These are phyloP conservation scores for Sternotherus odoratus DNA, from an alignment of 2,797 vertebrate genomes.

Conservation along the genomic window DNA sequence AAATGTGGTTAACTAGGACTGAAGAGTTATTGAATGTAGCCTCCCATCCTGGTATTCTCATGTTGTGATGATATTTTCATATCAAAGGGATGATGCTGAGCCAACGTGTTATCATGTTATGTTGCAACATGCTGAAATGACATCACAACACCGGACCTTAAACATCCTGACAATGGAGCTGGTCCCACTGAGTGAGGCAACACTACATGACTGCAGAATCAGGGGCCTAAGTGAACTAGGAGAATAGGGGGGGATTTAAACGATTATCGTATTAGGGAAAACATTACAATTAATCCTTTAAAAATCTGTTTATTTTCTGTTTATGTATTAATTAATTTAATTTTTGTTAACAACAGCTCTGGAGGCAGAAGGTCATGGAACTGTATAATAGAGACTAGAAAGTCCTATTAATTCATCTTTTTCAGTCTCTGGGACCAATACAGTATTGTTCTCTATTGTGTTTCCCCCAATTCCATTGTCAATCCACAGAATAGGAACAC, in stretches of 20 bases:
- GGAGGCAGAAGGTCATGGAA: neutral
- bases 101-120: neutral
- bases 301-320: neutral
- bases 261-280: neutral
- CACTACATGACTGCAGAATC: neutral
- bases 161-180: neutral
- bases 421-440: neutral
- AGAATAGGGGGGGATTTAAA: neutral
- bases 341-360: neutral
- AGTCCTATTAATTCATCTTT: neutral
- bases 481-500: neutral
- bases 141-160: neutral
- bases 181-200: neutral
- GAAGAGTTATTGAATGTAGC: neutral
- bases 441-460: fast-evolving
- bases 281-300: neutral
- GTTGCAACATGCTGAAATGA: neutral
- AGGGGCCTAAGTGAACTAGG: neutral
- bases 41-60: neutral
- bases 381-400: neutral
- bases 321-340: neutral
- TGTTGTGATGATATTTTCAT: neutral
- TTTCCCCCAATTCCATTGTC: neutral
- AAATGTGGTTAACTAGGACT: neutral
- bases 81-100: neutral